Percentiles rank a stretch among this genome's conserved stretches.
phyloP scores from a whole-genome alignment of 2,113 vertebrate species.

The Cebidichthys violaceus region DNA sequence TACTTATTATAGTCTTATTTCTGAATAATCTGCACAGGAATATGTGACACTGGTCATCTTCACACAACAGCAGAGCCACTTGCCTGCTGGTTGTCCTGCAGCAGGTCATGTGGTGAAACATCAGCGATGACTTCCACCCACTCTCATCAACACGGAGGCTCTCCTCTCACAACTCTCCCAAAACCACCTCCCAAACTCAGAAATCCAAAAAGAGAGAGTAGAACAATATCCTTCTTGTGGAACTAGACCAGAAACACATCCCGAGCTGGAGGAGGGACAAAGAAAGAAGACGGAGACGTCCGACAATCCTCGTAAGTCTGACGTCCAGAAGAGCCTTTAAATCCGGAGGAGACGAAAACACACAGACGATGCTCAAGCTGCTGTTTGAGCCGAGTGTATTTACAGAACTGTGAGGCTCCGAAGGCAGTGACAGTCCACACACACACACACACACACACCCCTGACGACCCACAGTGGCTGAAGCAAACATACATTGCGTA shows the following conservation, averaged over 20 bases:
- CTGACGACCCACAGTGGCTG: slow-evolving; percentile 66
- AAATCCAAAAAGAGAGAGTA: slow-evolving; percentile 25
- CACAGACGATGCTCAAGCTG: not conserved
- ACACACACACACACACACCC: slow-evolving; percentile 15
- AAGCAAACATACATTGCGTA: slow-evolving; percentile 72
- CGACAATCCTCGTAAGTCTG: slow-evolving; percentile 3
- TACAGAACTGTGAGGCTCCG: slow-evolving; percentile 54
- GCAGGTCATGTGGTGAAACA: slow-evolving; percentile 36
- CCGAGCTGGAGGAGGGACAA: not conserved
- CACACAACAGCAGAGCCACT: slow-evolving; percentile 19
- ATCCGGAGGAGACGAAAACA: slow-evolving; percentile 23
- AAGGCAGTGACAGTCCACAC: slow-evolving; percentile 52
- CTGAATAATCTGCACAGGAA: not conserved
- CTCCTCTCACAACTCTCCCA: slow-evolving; percentile 1
- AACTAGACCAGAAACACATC: not conserved
- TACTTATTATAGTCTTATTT: too few relatives aligned
- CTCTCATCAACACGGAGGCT: slow-evolving; percentile 32
- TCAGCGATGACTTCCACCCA: slow-evolving; percentile 47
- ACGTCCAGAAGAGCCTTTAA: slow-evolving; percentile 2
- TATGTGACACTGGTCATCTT: not conserved
- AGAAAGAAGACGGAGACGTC: too few relatives aligned
- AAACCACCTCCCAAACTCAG: not conserved
- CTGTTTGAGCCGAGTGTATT: slow-evolving; percentile 50
- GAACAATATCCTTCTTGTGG: not conserved
- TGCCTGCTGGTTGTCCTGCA: slow-evolving; percentile 28